Evolutionary conservation across 2,888 invertebrate species (phyloP), one percentile per base, ranked within the genome.

Genomic region (Leucozona laternaria): DNA sequence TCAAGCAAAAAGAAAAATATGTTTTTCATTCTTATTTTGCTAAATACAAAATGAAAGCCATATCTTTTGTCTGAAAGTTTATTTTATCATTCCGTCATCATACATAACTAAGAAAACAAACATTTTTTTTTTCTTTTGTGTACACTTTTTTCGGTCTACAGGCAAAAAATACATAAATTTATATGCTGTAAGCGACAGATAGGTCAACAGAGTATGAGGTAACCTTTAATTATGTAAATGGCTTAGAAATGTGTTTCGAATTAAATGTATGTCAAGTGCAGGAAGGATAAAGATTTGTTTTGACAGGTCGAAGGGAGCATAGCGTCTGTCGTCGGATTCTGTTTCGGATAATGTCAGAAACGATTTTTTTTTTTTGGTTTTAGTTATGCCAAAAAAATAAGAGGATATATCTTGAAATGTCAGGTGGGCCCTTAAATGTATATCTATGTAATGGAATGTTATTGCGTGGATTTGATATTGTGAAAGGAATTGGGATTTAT

Each of bases 171-270:
- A n/a, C 3, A 11, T n/a, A 53, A 53, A 25, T n/a, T n/a, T n/a
- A n/a, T 15, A n/a, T 15, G 15, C 20, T 57, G 34, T 31, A n/a
- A 48, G 40, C 50, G 68, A n/a, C 68, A 50, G 68, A 48, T 73
- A 66, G 53, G 58, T 73, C 66, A 58, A 20, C 53, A 55, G 28
- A 50, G 53, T 28, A 71, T 57, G 64, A 73, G 40, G 58, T 28
- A 70, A 53, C 78, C 73, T 78, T 80, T 75, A 78, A 78, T 77
- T 85, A 77, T 77, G 72, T 77, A 80, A 85, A 73, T 73, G 34
- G 77, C 48, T 62, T 55, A 62, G 45, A 55, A 80, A 40, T 73
- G 66, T 60, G 60, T 62, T 60, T 78, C 48, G 85, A 68, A 72
- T 85, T 77, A 73, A 70, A 78, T 70, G 57, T 78, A 55, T 73